These are phyloP conservation scores for Balanococcus diminutus DNA, from an alignment of 2,888 invertebrate genomes.

Conservation along the genomic window DNA sequence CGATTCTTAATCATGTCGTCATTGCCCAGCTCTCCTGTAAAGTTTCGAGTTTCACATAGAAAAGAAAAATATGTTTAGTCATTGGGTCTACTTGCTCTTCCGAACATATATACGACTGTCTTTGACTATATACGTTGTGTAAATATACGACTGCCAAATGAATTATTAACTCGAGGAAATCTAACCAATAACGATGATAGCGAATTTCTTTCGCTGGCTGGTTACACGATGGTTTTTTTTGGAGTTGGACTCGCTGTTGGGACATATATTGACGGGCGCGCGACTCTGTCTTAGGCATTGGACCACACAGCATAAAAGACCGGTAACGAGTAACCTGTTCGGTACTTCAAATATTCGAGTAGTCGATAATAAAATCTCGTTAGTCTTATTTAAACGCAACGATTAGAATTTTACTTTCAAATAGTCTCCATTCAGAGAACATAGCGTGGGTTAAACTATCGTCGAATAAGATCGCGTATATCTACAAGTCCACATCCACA, in stretches of 20 bases:
- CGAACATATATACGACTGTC: neutral
- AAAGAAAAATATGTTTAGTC: neutral
- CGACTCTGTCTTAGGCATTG: neutral
- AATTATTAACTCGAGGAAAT: neutral
- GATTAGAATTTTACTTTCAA: neutral
- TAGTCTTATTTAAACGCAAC: neutral
- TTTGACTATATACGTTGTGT: neutral
- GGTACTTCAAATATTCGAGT: slow-evolving; percentile 28
- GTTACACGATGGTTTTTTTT: neutral
- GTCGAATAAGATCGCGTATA: neutral
- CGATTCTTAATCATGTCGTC: neutral
- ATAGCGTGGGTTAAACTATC: slow-evolving; percentile 4
- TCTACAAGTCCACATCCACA: too few species aligned
- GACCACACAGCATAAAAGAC: neutral
- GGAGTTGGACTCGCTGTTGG: too few species aligned
- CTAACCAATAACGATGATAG: neutral
- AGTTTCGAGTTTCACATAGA: neutral
- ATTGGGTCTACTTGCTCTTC: neutral
- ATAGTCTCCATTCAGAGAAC: neutral
- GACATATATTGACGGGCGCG: neutral
- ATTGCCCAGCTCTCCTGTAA: neutral
- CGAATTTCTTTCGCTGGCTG: neutral
- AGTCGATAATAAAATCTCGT: slow-evolving; percentile 38
- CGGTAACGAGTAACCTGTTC: slow-evolving; percentile 8
- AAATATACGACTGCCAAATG: neutral